Conservation (phyloP, 1,140 invertebrate species). For the Alviniconcha marisindica region DNA sequence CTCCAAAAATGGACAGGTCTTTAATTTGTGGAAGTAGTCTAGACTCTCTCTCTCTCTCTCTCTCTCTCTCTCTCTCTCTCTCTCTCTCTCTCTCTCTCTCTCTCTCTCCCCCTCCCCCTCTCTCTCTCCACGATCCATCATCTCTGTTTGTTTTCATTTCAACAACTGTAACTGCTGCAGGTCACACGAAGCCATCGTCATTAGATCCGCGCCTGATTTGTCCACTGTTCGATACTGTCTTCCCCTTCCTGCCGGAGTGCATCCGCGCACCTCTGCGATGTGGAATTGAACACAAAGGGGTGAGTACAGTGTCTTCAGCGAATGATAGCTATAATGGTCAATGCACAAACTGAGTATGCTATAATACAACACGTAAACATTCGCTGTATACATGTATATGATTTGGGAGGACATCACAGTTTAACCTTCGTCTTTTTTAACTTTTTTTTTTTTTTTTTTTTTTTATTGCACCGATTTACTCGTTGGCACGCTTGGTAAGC, state of each 20-base stretch:
- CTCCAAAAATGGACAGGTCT: neutral
- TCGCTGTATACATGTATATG: too few species aligned
- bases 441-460: too few species aligned
- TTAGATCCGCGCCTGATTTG: conserved; percentile 58
- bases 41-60: neutral
- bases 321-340: too few species aligned
- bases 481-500: too few species aligned
- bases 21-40: too few species aligned
- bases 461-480: too few species aligned
- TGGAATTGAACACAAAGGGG: conserved; percentile 56
- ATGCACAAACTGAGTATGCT: too few species aligned
- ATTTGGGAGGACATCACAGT: too few species aligned
- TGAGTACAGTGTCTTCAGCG: neutral
- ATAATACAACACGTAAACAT: too few species aligned
- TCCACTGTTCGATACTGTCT: conserved; percentile 63
- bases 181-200: conserved; percentile 51
- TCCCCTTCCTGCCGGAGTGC: conserved; percentile 63
- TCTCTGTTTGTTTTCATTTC: too few species aligned
- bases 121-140: neutral
- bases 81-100: neutral
- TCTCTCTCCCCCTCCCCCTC: neutral
- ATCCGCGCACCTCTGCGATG: conserved; percentile 56
- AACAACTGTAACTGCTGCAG: too few species aligned
- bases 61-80: neutral
- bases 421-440: too few species aligned